These are phyloP conservation scores for Chlamydotis undulata DNA, from an alignment of 2,113 vertebrate genomes.

Conservation along the genomic window DNA sequence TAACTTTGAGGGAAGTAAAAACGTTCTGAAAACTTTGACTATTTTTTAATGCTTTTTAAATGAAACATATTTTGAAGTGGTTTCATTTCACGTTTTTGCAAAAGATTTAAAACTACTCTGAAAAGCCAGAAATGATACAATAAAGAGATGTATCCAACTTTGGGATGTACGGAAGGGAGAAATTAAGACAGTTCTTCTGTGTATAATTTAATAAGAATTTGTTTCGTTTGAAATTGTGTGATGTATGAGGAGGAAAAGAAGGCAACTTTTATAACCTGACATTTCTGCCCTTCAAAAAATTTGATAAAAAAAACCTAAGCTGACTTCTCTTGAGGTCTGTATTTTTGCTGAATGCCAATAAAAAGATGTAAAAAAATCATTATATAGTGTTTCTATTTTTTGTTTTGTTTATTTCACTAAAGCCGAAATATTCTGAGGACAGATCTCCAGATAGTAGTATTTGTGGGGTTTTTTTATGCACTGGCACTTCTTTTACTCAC, in stretches of 20 bases:
- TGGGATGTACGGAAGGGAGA: neutral
- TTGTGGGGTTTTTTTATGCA: neutral
- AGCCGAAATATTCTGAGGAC: neutral
- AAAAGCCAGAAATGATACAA: neutral
- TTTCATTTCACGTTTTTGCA: neutral
- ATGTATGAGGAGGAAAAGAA: neutral
- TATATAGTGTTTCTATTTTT: neutral
- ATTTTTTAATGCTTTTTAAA: neutral
- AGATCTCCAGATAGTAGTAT: neutral
- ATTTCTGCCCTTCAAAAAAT: neutral
- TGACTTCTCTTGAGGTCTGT: neutral
- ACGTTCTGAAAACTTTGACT: neutral
- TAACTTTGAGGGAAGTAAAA: neutral
- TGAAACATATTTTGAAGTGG: neutral
- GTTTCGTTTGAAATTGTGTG: neutral
- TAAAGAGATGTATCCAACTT: neutral
- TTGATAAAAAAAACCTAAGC: neutral
- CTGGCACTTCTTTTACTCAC: neutral
- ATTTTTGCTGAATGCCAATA: neutral
- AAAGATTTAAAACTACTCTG: neutral
- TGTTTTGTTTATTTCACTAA: neutral
- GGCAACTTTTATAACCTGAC: neutral
- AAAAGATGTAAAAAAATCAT: neutral
- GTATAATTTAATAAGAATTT: neutral
- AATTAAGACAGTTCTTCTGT: neutral